These are phyloP conservation scores for Eonycteris spelaea DNA, from an alignment of 2,113 vertebrate genomes.

Conservation along the genomic window DNA sequence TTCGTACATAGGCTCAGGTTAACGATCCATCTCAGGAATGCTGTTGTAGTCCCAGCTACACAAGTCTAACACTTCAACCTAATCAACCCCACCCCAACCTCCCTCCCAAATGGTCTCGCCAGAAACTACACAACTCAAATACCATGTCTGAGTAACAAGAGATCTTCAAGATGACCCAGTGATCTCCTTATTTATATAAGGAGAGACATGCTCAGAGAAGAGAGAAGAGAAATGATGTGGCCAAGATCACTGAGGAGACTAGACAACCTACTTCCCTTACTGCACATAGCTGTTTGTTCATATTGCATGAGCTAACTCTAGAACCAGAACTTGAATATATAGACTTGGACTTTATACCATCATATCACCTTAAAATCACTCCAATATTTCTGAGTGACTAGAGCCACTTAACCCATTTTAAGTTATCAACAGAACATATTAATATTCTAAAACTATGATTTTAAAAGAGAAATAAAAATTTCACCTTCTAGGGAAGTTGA, in stretches of 20 bases:
- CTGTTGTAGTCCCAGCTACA: neutral
- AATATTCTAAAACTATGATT: neutral
- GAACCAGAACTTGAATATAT: neutral
- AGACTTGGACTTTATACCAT: neutral
- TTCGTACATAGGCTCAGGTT: neutral
- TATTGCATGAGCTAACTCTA: neutral
- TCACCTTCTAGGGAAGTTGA: neutral
- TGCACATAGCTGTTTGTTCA: neutral
- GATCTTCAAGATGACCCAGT: neutral
- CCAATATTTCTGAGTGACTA: neutral
- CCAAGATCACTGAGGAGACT: neutral
- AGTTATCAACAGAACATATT: neutral
- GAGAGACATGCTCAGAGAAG: neutral
- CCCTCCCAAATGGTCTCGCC: neutral
- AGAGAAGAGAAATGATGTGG: neutral
- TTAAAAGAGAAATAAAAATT: constrained; percentile 22
- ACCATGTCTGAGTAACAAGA: neutral
- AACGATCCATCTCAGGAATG: neutral
- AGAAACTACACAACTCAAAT: constrained; percentile 19
- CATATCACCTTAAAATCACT: neutral
- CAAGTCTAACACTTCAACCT: neutral
- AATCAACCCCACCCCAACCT: neutral
- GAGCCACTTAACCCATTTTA: neutral
- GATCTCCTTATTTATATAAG: neutral
- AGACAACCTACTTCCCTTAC: neutral